Conservation (phyloP, 2,113 vertebrate species). For the Archilochus colubris region DNA sequence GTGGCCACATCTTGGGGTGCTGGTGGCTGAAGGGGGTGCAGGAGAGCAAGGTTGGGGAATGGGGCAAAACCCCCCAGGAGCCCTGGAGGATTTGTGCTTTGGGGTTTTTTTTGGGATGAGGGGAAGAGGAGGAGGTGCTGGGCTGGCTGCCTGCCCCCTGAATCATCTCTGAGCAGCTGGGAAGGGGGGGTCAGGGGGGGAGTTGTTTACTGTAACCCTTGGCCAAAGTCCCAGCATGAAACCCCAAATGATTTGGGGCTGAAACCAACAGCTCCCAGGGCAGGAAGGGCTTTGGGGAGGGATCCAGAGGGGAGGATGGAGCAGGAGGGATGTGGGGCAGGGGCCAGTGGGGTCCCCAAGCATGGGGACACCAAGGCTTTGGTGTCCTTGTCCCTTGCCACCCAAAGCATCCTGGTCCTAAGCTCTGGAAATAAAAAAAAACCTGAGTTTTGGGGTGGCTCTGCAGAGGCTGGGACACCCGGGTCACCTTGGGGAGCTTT, state of each 20-base stretch:
- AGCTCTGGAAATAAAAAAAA: not conserved
- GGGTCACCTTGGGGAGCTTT: not conserved
- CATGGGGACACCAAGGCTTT: accelerated
- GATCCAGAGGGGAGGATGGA: not conserved
- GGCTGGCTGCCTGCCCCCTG: not conserved
- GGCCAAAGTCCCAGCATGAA: not conserved
- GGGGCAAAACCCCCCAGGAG: not conserved
- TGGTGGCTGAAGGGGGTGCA: accelerated
- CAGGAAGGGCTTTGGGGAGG: not conserved
- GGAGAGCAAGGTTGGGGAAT: not conserved
- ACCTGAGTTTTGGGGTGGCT: not conserved
- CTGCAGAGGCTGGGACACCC: accelerated
- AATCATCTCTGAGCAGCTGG: not conserved
- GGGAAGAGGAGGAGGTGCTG: not conserved
- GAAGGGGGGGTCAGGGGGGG: not conserved
- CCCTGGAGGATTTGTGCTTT: accelerated
- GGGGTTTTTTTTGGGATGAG: not conserved
- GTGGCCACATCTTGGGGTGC: accelerated
- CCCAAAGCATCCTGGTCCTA: not conserved
- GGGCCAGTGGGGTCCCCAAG: not conserved
- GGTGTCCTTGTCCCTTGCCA: accelerated
- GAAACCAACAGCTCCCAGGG: not conserved
- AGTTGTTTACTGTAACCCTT: conserved; percentile 26
- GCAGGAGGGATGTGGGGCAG: not conserved
- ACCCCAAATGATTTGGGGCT: not conserved